Conservation (phyloP, 1,140 invertebrate genomes). For the Cherax destructor region DNA sequence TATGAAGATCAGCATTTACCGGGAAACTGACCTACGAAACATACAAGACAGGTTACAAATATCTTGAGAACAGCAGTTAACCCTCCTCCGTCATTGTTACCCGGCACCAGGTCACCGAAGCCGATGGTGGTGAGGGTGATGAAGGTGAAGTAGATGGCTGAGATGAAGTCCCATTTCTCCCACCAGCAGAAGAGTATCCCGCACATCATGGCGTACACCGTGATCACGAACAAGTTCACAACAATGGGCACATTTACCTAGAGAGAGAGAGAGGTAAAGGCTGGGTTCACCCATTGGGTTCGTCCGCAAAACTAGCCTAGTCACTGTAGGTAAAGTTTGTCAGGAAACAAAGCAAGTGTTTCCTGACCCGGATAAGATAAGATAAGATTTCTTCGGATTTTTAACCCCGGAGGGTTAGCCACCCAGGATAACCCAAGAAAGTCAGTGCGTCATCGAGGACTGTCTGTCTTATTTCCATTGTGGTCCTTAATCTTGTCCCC, state of each 20-base stretch:
- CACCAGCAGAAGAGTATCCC: slow-evolving; percentile 71
- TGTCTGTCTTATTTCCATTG: no score
- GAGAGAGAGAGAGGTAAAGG: slow-evolving; percentile 74
- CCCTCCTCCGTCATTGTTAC: slow-evolving; percentile 55
- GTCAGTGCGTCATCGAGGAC: no score
- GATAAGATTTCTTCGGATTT: no score
- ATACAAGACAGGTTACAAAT: slow-evolving; percentile 75
- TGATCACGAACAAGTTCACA: slow-evolving; percentile 76
- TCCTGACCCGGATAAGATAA: no score
- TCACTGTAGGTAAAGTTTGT: not conserved
- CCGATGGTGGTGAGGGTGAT: slow-evolving; percentile 78
- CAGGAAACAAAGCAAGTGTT: no score
- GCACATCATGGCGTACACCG: slow-evolving; percentile 76
- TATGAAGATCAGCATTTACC: no score
- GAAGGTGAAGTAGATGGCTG: slow-evolving; percentile 77
- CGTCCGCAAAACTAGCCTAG: not conserved
- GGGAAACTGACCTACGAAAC: no score
- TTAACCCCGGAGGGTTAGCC: no score
- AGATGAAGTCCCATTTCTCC: slow-evolving; percentile 75
- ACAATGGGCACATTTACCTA: slow-evolving; percentile 72
- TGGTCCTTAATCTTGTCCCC: no score
- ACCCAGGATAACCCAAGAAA: no score
- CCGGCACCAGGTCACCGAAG: slow-evolving; percentile 78
- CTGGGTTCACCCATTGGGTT: slow-evolving; percentile 74
- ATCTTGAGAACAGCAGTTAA: slow-evolving; percentile 73